Evolutionary conservation across 2,113 vertebrate species (phyloP), one percentile per base, ranked within the genome.

Genomic region (Neodon shergylaensis): DNA sequence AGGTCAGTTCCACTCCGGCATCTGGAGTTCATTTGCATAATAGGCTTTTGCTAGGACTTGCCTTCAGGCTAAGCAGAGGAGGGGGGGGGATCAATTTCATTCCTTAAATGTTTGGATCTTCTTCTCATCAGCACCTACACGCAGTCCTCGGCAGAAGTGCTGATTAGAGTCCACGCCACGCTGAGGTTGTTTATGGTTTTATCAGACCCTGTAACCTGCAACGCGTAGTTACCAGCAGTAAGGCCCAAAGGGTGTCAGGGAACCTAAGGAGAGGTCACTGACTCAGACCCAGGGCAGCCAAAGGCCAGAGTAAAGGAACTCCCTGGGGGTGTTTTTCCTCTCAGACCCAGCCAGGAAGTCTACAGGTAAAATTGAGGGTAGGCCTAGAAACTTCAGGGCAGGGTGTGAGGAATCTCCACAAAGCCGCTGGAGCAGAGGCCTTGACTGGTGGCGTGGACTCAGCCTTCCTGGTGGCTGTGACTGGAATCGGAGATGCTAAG

Each of bases 71-170:
- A 42, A 52, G 54, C 3, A 8, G 70, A 8, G 19, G 70, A 17
- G 17, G 70, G 19, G 19, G n/a, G 42, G n/a, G 66, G 31, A 61
- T 47, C 36, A 0, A 6, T 26, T n/a, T 39, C 65, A 33, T 16
- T 92, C 70, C 61, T 16, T 39, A 68, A 61, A 63, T 21, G 13
- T n/a, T 1, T 36, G 72, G 22, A 74, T 31, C n/a, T 14, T n/a
- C 4, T 7, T n/a, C 5, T 8, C 1, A 3, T 42, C 44, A 54
- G 39, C 0, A 1, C 26, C 36, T 1, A 68, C 1, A 3, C 21
- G 12, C 1, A 61, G 24, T 21, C 14, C 24, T 4, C 8, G 33
- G 16, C 61, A 36, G 13, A 13, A 28, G 9, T 72, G 21, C n/a
- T 28, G 54, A 11, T 72, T n/a, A 11, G 22, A 19, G 22, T 52